phyloP scores from a whole-genome alignment of 2,113 vertebrate species.

The Mellivora capensis region DNA sequence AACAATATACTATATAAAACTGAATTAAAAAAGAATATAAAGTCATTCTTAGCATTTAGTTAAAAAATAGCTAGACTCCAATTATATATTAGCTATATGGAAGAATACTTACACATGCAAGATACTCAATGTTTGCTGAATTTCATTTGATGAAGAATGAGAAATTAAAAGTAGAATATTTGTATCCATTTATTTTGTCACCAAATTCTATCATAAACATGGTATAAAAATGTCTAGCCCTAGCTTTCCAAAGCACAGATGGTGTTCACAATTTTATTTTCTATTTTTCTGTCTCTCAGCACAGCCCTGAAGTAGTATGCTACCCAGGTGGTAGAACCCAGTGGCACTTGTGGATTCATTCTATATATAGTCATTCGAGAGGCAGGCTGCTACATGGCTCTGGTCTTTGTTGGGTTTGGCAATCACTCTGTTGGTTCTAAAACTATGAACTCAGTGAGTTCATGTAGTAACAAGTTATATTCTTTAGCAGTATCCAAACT shows the following conservation, averaged over 20 bases:
- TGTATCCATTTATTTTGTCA: not conserved
- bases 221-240: not conserved
- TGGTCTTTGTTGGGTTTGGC: not conserved
- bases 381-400: not conserved
- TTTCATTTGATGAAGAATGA: not conserved
- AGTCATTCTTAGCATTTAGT: not conserved
- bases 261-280: not conserved
- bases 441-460: not conserved
- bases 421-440: not conserved
- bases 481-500: not conserved
- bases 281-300: not conserved
- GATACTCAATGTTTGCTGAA: not conserved
- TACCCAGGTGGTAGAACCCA: not conserved
- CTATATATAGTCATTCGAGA: not conserved
- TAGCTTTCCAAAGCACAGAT: not conserved
- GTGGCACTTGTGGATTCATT: not conserved
- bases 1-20: not conserved
- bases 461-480: not conserved
- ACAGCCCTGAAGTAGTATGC: not conserved
- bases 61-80: not conserved
- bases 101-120: not conserved
- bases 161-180: not conserved
- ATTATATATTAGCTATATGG: not conserved
- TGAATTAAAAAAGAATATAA: not conserved
- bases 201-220: not conserved